These are phyloP conservation scores for Numenius arquata DNA, from an alignment of 2,113 vertebrate genomes.

Conservation along the genomic window DNA sequence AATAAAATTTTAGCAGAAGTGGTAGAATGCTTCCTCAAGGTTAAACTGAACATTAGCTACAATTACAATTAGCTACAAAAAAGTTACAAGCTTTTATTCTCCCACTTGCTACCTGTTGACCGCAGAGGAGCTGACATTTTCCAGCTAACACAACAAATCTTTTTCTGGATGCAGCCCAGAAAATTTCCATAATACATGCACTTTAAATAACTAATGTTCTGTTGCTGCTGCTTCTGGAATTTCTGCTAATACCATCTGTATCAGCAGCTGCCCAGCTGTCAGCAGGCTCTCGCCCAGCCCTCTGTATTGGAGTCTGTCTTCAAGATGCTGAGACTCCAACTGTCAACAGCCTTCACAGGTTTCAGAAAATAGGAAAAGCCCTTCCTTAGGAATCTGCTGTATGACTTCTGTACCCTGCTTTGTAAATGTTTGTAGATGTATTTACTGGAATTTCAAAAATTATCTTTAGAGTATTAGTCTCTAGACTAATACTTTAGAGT, in stretches of 20 bases:
- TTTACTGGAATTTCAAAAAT: background rate
- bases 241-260: too few relatives aligned
- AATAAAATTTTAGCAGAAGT: background rate
- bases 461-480: background rate
- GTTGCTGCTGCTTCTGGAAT: too few relatives aligned
- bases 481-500: background rate
- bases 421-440: background rate
- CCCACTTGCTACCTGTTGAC: background rate
- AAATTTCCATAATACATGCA: too few relatives aligned
- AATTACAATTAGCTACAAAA: too few relatives aligned
- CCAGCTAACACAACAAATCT: background rate
- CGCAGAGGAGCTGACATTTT: background rate
- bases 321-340: background rate
- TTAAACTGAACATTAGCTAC: background rate
- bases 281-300: background rate
- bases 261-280: background rate
- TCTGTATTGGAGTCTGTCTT: too few relatives aligned
- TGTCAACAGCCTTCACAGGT: background rate
- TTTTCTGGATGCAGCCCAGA: background rate
- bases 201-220: too few relatives aligned
- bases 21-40: background rate
- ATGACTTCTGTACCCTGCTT: background rate
- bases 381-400: background rate
- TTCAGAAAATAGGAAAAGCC: background rate
- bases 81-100: background rate